phyloP scores from a whole-genome alignment of 2,113 vertebrate genomes.

The Chaetodon trifascialis region DNA sequence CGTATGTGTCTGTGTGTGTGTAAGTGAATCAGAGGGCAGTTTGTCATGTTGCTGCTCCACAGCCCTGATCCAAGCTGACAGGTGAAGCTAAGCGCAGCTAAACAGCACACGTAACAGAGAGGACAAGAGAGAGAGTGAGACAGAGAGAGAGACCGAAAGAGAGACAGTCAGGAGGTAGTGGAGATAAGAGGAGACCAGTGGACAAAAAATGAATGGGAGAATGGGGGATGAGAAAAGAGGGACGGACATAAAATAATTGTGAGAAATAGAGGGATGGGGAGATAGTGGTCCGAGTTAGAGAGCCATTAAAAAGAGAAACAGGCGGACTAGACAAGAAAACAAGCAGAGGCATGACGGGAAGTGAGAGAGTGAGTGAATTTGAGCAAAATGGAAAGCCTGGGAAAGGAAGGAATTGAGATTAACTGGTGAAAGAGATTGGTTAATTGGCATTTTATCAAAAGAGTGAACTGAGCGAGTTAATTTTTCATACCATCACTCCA shows the following conservation, averaged over 20 bases:
- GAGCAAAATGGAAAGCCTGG: constrained; percentile 40
- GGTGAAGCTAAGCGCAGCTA: constrained; percentile 85
- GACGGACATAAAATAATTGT: constrained; percentile 47
- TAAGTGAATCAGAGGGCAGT: constrained; percentile 83
- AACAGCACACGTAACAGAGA: constrained; percentile 77
- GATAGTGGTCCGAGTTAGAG: constrained; percentile 40
- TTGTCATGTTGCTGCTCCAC: constrained; percentile 82
- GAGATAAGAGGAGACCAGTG: constrained; percentile 35
- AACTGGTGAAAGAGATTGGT: constrained; percentile 60
- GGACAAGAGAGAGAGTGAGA: constrained; percentile 26
- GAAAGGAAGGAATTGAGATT: constrained; percentile 49
- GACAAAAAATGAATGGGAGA: constrained; percentile 20
- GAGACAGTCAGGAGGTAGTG: constrained; percentile 1
- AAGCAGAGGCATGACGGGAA: not conserved
- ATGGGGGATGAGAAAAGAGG: constrained; percentile 41
- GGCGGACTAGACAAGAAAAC: constrained; percentile 24
- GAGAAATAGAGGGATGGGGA: constrained; percentile 45
- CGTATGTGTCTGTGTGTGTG: constrained; percentile 40
- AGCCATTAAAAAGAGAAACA: constrained; percentile 63
- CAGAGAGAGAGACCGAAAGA: constrained; percentile 16
- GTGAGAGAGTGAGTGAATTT: not conserved
- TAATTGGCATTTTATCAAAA: constrained; percentile 76
- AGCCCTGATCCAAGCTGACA: constrained; percentile 84
- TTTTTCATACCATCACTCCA: constrained; percentile 53
- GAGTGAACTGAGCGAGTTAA: constrained; percentile 45